A percentile compares a stretch with the other conserved stretches of the same genome.
Evolutionary conservation across 2,888 invertebrate genomes (phyloP).

Genomic region (Caenorhabditis panamensis): DNA sequence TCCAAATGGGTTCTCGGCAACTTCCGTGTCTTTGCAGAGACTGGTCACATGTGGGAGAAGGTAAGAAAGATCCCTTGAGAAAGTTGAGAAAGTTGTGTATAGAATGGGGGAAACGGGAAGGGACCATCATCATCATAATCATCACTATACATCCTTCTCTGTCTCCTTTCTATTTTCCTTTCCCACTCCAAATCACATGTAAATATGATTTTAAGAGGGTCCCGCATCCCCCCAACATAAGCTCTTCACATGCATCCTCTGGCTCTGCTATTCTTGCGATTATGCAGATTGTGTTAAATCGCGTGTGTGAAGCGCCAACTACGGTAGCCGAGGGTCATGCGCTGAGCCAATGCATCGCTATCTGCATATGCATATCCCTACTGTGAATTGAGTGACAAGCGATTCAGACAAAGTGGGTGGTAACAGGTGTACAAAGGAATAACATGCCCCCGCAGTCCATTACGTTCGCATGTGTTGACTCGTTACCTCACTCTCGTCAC

Average conservation of each 20-base stretch:
- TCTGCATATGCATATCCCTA: no score
- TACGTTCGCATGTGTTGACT: constrained; percentile 56
- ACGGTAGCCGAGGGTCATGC: constrained; percentile 47
- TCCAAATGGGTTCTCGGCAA: constrained; percentile 76
- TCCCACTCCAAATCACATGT: constrained; percentile 57
- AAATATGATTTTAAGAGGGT: constrained; percentile 60
- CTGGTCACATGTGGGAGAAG: constrained; percentile 77
- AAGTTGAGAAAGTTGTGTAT: not conserved
- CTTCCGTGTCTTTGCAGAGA: constrained; percentile 70
- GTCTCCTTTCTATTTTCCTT: constrained; percentile 49
- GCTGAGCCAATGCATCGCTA: no score
- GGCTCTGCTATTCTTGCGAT: constrained; percentile 49
- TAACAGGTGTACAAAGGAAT: constrained; percentile 53
- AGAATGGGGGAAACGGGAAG: constrained; percentile 2
- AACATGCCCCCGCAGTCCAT: constrained; percentile 33
- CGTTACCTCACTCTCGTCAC: constrained; percentile 51
- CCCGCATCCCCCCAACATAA: constrained; percentile 32
- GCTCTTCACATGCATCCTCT: constrained; percentile 59
- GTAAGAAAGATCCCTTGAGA: constrained; percentile 16
- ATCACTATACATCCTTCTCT: constrained; percentile 49
- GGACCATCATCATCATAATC: constrained; percentile 45
- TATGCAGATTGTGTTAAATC: constrained; percentile 63
- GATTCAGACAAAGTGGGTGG: constrained; percentile 47
- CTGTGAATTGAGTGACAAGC: constrained; percentile 41
- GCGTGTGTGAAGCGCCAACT: constrained; percentile 54